Conservation (phyloP, 2,113 vertebrate genomes). For the Tympanuchus pallidicinctus region DNA sequence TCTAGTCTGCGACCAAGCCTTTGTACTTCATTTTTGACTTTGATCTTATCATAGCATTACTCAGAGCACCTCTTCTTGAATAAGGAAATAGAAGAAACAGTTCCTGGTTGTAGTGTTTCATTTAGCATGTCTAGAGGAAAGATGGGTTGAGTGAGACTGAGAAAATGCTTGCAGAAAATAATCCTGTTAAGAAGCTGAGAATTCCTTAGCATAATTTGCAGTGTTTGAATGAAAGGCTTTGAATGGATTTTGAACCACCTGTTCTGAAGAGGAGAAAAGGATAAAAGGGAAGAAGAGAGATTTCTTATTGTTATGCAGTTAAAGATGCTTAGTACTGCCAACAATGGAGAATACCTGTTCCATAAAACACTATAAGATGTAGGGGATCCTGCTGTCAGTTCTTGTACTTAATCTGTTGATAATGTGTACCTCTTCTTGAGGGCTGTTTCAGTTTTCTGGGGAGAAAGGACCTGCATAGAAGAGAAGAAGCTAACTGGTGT, state of each 20-base stretch:
- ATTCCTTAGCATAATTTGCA: not conserved
- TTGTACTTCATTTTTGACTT: not conserved
- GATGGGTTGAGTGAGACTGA: not conserved
- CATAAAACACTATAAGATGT: not conserved
- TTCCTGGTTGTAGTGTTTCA: not conserved
- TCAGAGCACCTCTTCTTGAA: not conserved
- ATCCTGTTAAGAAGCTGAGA: not conserved
- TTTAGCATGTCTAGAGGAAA: not conserved
- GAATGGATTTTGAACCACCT: not conserved
- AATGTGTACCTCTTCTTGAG: not conserved
- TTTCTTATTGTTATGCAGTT: not conserved
- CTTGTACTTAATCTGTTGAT: not conserved
- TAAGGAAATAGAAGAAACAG: not conserved
- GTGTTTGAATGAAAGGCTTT: not conserved
- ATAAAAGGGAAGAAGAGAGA: not conserved
- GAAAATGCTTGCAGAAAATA: not conserved
- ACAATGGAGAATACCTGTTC: not conserved
- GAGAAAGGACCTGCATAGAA: not conserved
- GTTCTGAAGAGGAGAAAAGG: not conserved
- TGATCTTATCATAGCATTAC: not conserved
- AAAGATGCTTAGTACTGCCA: not conserved
- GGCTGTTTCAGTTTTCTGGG: accelerated
- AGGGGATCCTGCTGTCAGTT: accelerated
- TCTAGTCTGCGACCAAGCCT: not conserved
- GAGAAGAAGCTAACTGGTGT: not conserved